Conservation (phyloP, 2,888 invertebrate genomes). For the Drosophila ochracea region DNA sequence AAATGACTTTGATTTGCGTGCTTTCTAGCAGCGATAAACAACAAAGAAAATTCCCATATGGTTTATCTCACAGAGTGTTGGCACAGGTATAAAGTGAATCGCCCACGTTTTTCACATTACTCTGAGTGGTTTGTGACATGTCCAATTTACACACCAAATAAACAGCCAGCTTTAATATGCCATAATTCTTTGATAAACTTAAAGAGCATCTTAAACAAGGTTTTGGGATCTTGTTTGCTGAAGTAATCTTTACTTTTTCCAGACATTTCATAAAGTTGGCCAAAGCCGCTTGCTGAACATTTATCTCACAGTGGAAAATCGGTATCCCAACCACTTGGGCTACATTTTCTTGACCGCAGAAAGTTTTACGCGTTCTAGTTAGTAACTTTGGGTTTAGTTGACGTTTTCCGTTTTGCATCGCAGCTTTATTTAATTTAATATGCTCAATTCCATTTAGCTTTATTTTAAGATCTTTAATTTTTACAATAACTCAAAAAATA, state of each 20-base stretch:
- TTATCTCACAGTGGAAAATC: conserved; percentile 1
- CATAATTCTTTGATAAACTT: conserved; percentile 2
- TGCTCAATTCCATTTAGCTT: conserved; percentile 3
- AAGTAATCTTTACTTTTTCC: not conserved
- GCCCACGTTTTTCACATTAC: conserved; percentile 49
- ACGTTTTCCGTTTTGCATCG: conserved; percentile 5
- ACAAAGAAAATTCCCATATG: conserved; percentile 18
- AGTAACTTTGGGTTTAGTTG: conserved; percentile 7
- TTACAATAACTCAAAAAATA: not conserved
- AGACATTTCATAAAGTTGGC: conserved; percentile 16
- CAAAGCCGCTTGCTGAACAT: not conserved
- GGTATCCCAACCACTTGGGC: conserved; percentile 5
- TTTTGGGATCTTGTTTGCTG: not conserved
- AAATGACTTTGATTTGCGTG: conserved; percentile 44
- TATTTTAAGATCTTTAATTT: not conserved
- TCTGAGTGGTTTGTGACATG: conserved; percentile 36
- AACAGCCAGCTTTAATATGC: conserved; percentile 10
- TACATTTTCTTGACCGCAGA: conserved; percentile 26
- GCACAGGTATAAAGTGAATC: conserved; percentile 33
- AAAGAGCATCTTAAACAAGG: not conserved
- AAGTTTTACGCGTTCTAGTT: conserved; percentile 42
- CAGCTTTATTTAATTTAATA: conserved; percentile 1
- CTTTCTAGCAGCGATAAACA: not conserved
- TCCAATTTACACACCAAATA: conserved; percentile 20
- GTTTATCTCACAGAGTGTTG: conserved; percentile 21